Evolutionary conservation across 1,140 invertebrate genomes (phyloP), one percentile per base, ranked within the genome.

Genomic region (Caenorhabditis brenneri): DNA sequence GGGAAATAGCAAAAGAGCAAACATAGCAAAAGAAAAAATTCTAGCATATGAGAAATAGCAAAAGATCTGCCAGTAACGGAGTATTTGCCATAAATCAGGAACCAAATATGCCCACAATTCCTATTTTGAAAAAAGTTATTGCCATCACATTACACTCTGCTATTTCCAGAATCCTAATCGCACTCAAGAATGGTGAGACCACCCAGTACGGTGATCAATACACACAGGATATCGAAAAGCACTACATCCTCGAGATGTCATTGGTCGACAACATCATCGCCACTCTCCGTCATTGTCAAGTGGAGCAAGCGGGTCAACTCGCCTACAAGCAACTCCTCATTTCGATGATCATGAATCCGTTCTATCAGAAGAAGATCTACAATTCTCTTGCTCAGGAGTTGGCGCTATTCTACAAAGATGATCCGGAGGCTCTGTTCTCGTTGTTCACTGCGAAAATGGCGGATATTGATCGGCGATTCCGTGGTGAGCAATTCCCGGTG

Each of bases 321-420:
- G 65, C 65, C 3, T 74, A 74, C 65, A 74, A 74, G 36, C 19
- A 74, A 9, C 19, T 74, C 2, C 29, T 74, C 6, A 42, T 74
- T 0, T 46, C 36, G 4, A 42, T 74, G 36, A 15, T 74, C 19
- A 42, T 74, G 36, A 74, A 74, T 74, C n/a, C 29, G 19, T 74
- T 74, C 36, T 74, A 74, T 42, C 65, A 74, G 65, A 74, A 74
- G 29, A 74, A 74, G 36, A 29, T 74, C 0, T 36, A n/a, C 12
- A 36, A 74, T 42, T 4, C 46, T 1, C 24, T 74, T 36, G 65
- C 24, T 24, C 65, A 74, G 19, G 65, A 74, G 2, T 29, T 42
- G n/a, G 65, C n/a, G 0, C 33, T 22, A 15, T 74, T 74, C 16
- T 74, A 42, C n/a, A 42, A 42, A 10, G 36, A 42, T 6, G 5